These are phyloP conservation scores for Ploceus nigricollis DNA, from an alignment of 2,113 vertebrate genomes.

Conservation along the genomic window DNA sequence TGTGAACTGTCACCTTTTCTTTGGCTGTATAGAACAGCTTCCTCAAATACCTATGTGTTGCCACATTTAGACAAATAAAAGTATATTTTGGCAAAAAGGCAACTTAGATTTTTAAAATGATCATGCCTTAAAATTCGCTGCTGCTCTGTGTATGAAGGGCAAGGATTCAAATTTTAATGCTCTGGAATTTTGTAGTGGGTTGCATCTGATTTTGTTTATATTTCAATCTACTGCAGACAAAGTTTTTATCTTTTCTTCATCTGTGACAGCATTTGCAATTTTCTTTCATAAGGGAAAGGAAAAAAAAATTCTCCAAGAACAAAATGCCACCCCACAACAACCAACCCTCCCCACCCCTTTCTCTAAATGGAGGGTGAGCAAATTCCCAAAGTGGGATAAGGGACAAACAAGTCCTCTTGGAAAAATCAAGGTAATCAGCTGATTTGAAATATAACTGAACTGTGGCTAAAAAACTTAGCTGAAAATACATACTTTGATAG, in stretches of 20 bases:
- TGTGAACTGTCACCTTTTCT: not conserved
- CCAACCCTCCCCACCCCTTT: fast-evolving
- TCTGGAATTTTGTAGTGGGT: not conserved
- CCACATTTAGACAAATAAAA: not conserved
- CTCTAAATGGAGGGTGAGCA: not conserved
- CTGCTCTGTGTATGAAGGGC: not conserved
- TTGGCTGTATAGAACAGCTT: not conserved
- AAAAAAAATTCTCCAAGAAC: fast-evolving
- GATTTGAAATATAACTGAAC: not conserved
- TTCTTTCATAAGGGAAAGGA: not conserved
- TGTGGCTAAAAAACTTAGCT: not conserved
- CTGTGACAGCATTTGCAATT: not conserved
- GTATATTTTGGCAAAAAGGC: not conserved
- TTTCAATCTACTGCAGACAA: not conserved
- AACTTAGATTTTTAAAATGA: not conserved
- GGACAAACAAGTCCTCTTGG: not conserved
- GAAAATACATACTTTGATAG: not conserved
- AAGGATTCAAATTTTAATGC: not conserved
- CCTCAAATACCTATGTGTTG: not conserved
- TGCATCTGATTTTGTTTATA: not conserved
- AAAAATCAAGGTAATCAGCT: not conserved
- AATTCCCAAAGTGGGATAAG: not conserved
- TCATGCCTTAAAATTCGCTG: not conserved
- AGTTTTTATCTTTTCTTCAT: not conserved
- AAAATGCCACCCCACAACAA: not conserved